These are phyloP conservation scores for Pilophorus perplexus DNA, from an alignment of 2,888 invertebrate genomes.

Conservation along the genomic window DNA sequence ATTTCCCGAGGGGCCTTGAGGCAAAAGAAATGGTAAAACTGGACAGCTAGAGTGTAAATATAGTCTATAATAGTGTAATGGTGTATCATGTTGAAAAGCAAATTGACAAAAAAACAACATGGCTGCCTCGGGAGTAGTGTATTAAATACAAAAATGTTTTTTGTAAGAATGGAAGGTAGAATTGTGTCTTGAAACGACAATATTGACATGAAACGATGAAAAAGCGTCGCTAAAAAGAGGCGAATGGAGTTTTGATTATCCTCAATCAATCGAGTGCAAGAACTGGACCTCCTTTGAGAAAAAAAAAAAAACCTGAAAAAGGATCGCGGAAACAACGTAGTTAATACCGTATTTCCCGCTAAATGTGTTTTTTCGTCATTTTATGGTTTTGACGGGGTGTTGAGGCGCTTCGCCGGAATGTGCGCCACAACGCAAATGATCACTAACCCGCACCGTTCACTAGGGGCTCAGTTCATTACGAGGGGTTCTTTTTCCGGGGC, in stretches of 20 bases:
- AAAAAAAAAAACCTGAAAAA: conserved; percentile 1
- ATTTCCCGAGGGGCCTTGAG: neutral
- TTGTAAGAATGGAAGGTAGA: neutral
- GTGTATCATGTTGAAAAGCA: conserved; percentile 1
- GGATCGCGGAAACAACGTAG: conserved; percentile 40
- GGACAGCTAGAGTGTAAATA: conserved; percentile 27
- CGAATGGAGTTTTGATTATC: neutral
- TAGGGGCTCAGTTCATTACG: conserved; percentile 60
- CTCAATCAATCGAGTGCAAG: conserved; percentile 40
- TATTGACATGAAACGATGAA: neutral
- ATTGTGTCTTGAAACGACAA: neutral
- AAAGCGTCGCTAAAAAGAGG: neutral
- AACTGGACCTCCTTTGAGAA: conserved; percentile 36
- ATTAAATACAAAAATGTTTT: neutral
- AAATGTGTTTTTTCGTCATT: conserved; percentile 44
- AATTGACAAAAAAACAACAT: neutral
- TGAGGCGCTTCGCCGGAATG: conserved; percentile 48
- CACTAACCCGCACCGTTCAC: conserved; percentile 55
- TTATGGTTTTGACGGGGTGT: conserved; percentile 41
- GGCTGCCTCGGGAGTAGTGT: conserved; percentile 18
- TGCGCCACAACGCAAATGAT: conserved; percentile 47
- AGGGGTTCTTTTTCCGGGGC: conserved; percentile 55
- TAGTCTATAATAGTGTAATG: conserved; percentile 7
- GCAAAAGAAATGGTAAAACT: conserved; percentile 2
- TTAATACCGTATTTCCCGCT: conserved; percentile 46